phyloP scores from a whole-genome alignment of 2,797 vertebrate species.

The Cetoscarus ocellatus region DNA sequence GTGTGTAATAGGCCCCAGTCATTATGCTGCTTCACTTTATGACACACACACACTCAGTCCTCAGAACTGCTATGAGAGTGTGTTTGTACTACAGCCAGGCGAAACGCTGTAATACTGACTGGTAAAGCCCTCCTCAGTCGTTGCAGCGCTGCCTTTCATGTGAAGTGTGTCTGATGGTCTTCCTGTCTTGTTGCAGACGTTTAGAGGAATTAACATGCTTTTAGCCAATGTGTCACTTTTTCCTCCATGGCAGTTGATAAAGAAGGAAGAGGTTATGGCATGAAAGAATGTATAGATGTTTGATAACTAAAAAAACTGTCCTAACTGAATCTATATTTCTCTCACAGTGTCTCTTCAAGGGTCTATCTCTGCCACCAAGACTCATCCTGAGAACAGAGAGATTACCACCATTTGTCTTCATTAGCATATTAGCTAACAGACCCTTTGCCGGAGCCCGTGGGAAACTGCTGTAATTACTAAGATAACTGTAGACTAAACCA shows the following conservation, averaged over 20 bases:
- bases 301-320: conserved; percentile 27
- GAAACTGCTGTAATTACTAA: conserved; percentile 80
- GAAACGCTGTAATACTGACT: conserved; percentile 34
- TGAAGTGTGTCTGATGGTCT: conserved; percentile 59
- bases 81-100: conserved; percentile 61
- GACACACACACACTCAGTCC: conserved; percentile 56
- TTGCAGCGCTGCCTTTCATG: conserved; percentile 50
- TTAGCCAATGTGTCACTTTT: conserved; percentile 20
- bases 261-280: not conserved
- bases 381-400: conserved; percentile 73
- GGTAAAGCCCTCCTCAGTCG: conserved; percentile 42
- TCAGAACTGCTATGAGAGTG: conserved; percentile 39
- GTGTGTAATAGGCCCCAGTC: conserved; percentile 72
- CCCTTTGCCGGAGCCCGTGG: conserved; percentile 73
- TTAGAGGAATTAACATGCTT: conserved; percentile 32
- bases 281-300: conserved; percentile 10
- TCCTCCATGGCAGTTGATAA: conserved; percentile 6
- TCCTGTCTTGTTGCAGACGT: conserved; percentile 56
- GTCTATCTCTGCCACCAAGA: conserved; percentile 52
- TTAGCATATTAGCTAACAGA: conserved; percentile 84
- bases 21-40: conserved; percentile 72
- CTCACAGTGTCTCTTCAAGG: conserved; percentile 15
- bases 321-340: conserved; percentile 36
- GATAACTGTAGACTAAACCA: conserved; percentile 76
- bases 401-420: conserved; percentile 86